Evolutionary conservation across 1,140 invertebrate genomes (phyloP).

Genomic region (Monomorium pharaonis): DNA sequence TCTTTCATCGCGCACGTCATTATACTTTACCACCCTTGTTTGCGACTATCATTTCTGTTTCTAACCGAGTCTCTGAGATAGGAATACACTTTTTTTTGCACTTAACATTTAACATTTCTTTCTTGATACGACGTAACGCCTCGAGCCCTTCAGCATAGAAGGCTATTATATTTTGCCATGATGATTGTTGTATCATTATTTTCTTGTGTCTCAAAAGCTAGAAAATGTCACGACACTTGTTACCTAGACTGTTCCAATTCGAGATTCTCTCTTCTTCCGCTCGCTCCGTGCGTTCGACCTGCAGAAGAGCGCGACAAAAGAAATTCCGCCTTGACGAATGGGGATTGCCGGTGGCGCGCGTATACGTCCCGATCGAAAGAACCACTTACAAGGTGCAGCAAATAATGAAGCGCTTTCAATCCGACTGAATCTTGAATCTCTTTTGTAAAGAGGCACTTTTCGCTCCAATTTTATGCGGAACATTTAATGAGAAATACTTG

Average conservation of each 20-base stretch:
- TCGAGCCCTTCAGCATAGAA: slow-evolving; percentile 32
- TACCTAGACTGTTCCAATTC: slow-evolving; percentile 56
- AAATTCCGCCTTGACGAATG: slow-evolving; percentile 25
- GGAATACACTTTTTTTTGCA: slow-evolving; percentile 32
- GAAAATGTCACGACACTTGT: slow-evolving; percentile 58
- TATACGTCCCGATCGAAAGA: slow-evolving; percentile 29
- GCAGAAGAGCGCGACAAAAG: slow-evolving; percentile 37
- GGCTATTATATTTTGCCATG: not conserved
- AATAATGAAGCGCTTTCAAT: slow-evolving; percentile 53
- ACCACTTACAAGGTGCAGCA: slow-evolving; percentile 37
- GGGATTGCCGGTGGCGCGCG: not conserved
- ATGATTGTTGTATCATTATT: slow-evolving; percentile 72
- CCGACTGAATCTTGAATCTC: slow-evolving; percentile 30
- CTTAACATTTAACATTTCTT: slow-evolving; percentile 56
- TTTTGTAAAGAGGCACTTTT: slow-evolving; percentile 48
- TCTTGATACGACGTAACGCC: slow-evolving; percentile 7
- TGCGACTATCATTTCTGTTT: slow-evolving; percentile 60
- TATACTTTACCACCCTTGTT: slow-evolving; percentile 65
- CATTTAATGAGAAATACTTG: slow-evolving; percentile 36
- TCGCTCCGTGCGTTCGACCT: not conserved
- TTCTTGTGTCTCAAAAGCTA: slow-evolving; percentile 56
- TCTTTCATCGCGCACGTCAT: slow-evolving; percentile 29
- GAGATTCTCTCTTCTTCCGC: not conserved
- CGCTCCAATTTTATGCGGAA: slow-evolving; percentile 10
- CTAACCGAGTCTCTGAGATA: slow-evolving; percentile 32